Base-by-base conservation (phyloP, 92 coral and sea anemone genomes). In the Phenganax marumi region DNA sequence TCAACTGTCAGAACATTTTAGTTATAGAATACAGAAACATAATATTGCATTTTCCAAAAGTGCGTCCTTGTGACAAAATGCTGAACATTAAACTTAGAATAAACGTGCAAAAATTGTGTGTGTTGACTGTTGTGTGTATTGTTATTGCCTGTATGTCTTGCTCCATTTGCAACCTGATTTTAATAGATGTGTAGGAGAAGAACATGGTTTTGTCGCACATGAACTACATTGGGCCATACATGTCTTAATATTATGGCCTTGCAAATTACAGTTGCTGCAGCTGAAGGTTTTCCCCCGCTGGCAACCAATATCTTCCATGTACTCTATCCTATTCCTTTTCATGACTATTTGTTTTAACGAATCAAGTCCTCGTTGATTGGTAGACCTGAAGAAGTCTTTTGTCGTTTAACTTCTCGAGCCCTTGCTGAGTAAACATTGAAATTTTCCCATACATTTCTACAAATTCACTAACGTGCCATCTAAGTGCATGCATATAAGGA, bases 381-480 rank as follows among this genome's bases (percentile, higher is more conserved):
- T 81, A 11, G 89, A 86, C 60, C 76, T 74, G 57, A 72, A 87
- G 39, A 50, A 82, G 21, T 87, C 83, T 75, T 87, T 87, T 50
- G 87, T 84, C 25, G 90, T 88, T 87, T 11, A 75, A 55, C 74
- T 87, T 87, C 68, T 87, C 90, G 50, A 81, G 77, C 33, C 86
- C 86, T 54, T 82, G 86, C 23, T 82, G 86, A 19, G 50, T 87
- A 60, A 76, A 87, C 13, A 49, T 50, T 26, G 57, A 73, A 74
- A 86, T 73, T 19, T 50, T 58, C 19, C 82, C 84, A 83, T 87
- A 77, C 39, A 68, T 22, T 61, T 58, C 58, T 25, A 87, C 77
- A 52, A 87, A 87, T 33, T 83, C 87, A 76, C 48, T 82, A 65
- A 75, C 23, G 46, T 87, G 84, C 70, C 89, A 81, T 86, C 68